These are phyloP conservation scores for Tryphoninae sp. DNA, from an alignment of 2,888 invertebrate species.

Conservation along the genomic window DNA sequence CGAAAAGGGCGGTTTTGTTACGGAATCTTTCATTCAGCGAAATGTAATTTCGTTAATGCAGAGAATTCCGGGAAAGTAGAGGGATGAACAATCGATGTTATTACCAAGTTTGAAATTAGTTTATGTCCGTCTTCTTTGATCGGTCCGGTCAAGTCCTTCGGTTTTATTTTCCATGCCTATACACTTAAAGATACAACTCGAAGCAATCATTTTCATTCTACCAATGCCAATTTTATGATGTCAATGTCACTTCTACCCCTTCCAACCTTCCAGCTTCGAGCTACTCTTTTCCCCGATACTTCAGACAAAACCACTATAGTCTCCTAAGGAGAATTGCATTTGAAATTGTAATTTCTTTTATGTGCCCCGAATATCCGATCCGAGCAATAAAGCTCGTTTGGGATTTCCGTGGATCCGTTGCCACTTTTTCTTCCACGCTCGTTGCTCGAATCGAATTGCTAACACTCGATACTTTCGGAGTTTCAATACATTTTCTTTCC, in stretches of 20 bases:
- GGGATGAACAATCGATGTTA: constrained; percentile 38
- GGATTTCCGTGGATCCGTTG: constrained; percentile 60
- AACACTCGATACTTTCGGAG: constrained; percentile 39
- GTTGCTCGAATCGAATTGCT: background rate
- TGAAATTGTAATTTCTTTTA: constrained; percentile 78
- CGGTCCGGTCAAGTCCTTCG: background rate
- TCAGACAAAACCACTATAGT: constrained; percentile 37
- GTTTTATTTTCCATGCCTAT: constrained; percentile 6
- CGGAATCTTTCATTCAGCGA: constrained; percentile 61
- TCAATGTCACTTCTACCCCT: constrained; percentile 62
- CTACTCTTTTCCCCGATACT: constrained; percentile 25
- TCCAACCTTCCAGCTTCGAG: constrained; percentile 1
- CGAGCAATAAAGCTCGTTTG: constrained; percentile 64
- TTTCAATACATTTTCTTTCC: background rate
- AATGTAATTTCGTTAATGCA: constrained; percentile 77
- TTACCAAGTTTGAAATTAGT: constrained; percentile 30
- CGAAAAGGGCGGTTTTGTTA: constrained; percentile 2
- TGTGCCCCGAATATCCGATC: constrained; percentile 53
- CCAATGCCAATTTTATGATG: constrained; percentile 71
- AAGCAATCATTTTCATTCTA: constrained; percentile 36
- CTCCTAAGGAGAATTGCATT: constrained; percentile 76
- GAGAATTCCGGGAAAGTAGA: constrained; percentile 36
- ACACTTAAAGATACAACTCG: constrained; percentile 6
- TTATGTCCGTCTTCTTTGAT: constrained; percentile 19
- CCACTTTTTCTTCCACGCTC: constrained; percentile 51